Conservation (phyloP, 2,888 invertebrate genomes). For the Scelioninae gen. 2 region DNA sequence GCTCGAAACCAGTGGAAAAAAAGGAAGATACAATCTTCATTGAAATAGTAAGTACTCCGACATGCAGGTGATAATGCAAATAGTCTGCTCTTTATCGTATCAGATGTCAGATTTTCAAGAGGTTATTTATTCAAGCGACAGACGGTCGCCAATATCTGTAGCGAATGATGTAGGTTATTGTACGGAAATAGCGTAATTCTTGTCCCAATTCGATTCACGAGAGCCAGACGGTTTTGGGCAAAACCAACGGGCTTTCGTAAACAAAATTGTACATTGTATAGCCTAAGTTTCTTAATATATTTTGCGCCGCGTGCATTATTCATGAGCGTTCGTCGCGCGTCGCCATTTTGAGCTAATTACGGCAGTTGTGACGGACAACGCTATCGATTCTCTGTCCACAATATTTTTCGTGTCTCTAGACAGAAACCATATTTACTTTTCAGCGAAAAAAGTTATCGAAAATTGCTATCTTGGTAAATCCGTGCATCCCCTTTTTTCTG, state of each 20-base stretch:
- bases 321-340: conserved; percentile 56
- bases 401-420: conserved; percentile 51
- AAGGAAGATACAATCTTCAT: conserved; percentile 56
- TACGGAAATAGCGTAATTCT: conserved; percentile 72
- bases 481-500: no score
- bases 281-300: conserved; percentile 51
- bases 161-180: conserved; percentile 71
- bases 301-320: conserved; percentile 53
- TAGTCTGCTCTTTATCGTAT: conserved; percentile 72
- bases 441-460: conserved; percentile 4
- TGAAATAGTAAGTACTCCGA: conserved; percentile 71
- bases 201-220: conserved; percentile 66
- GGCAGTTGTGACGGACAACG: conserved; percentile 52
- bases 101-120: conserved; percentile 72
- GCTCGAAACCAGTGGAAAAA: neutral
- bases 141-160: conserved; percentile 62
- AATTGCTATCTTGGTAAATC: no score
- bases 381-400: conserved; percentile 52
- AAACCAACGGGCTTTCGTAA: conserved; percentile 35
- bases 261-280: conserved; percentile 48
- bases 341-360: conserved; percentile 60
- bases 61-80: conserved; percentile 72
- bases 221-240: conserved; percentile 33
- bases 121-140: conserved; percentile 72
- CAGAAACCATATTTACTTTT: conserved; percentile 27